A percentile compares a stretch with the other conserved stretches of the same genome.
Evolutionary conservation across 37 sponge, comb jelly and placozoan genomes (phyloP).

Genomic region (Diacarnus erythraeanus): DNA sequence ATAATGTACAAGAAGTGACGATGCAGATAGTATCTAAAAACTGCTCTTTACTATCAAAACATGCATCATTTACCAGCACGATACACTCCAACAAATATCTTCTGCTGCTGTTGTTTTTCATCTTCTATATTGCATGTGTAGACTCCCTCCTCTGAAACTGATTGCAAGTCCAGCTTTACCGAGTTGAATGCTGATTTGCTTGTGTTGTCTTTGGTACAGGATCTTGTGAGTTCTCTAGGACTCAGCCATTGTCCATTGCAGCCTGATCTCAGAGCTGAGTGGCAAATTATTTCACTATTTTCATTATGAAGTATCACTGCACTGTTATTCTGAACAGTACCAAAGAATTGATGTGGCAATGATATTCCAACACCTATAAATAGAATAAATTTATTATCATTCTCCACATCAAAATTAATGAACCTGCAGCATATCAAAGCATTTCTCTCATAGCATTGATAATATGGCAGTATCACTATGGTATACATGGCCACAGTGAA

Average conservation of each 20-base stretch:
- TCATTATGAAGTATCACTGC: not conserved
- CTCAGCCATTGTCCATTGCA: not conserved
- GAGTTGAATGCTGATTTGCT: not conserved
- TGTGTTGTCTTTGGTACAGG: not conserved
- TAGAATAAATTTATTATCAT: no score
- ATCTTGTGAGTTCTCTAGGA: not conserved
- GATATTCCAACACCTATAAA: slow-evolving; percentile 11
- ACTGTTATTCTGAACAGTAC: slow-evolving; percentile 14
- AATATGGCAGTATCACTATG: no score
- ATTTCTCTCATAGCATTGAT: no score
- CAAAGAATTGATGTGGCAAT: slow-evolving; percentile 9
- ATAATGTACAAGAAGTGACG: no score
- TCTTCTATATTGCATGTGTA: slow-evolving; percentile 8
- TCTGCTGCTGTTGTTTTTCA: not conserved
- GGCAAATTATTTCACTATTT: not conserved
- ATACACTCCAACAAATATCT: slow-evolving; percentile 1
- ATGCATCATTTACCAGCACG: not conserved
- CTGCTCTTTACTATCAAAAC: not conserved
- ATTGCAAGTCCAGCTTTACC: not conserved
- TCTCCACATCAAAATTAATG: not conserved
- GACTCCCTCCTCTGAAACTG: not conserved
- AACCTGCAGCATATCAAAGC: not conserved
- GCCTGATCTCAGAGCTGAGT: not conserved
- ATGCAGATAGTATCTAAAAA: no score
- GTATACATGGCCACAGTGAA: not conserved